Evolutionary conservation across 2,797 vertebrate species (phyloP).

Genomic region (Stomatorhinus walkeri): DNA sequence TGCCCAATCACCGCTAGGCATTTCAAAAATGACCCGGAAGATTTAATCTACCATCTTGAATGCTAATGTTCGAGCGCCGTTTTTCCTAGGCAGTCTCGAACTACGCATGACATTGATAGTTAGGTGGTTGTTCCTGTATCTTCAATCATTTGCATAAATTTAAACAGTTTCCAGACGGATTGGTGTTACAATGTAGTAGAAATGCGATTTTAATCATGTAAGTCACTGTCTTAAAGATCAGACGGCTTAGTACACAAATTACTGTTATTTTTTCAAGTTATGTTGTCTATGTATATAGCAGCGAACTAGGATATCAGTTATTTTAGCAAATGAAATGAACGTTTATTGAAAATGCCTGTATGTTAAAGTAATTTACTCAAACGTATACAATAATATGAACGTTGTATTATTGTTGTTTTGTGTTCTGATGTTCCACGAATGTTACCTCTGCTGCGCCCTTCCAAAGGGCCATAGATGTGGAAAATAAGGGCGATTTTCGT

Average conservation of each 20-base stretch:
- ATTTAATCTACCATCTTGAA: conserved; percentile 13
- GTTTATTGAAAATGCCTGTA: background rate
- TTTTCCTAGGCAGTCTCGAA: background rate
- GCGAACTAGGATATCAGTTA: background rate
- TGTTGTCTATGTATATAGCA: background rate
- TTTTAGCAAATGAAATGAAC: background rate
- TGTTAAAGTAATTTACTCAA: background rate
- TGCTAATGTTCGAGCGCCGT: background rate
- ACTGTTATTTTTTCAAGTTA: background rate
- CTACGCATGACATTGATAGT: background rate
- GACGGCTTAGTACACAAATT: background rate
- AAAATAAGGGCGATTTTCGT: background rate
- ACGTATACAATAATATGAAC: background rate
- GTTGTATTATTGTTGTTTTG: background rate
- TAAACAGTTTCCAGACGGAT: background rate
- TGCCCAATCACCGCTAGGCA: background rate
- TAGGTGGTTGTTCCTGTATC: background rate
- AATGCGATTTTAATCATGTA: background rate
- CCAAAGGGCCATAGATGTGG: background rate
- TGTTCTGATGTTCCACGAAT: background rate
- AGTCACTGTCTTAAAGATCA: background rate
- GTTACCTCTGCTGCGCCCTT: background rate
- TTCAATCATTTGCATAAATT: background rate
- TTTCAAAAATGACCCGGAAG: conserved; percentile 22
- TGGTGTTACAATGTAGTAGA: background rate